phyloP scores from a whole-genome alignment of 2,113 vertebrate species.

The Dromas ardeola region DNA sequence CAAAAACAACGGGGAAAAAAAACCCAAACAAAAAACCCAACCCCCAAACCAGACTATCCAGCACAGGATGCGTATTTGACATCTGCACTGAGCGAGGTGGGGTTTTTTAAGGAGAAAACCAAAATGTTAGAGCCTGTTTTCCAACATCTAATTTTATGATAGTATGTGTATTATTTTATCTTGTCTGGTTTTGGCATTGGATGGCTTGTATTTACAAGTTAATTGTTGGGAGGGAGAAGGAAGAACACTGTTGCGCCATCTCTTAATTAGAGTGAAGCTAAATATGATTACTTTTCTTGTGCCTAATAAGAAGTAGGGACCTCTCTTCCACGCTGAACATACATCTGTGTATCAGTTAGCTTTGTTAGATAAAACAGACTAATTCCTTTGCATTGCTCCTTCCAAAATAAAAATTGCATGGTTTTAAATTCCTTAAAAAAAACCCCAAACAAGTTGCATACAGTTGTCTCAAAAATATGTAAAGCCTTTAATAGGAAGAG shows the following conservation, averaged over 20 bases:
- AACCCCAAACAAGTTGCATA: fast-evolving
- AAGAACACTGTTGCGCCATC: not conserved
- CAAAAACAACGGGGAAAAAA: not conserved
- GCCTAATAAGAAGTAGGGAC: not conserved
- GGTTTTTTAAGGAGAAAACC: not conserved
- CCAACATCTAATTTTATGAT: not conserved
- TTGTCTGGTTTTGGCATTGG: not conserved
- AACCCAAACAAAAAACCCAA: not conserved
- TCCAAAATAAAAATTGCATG: not conserved
- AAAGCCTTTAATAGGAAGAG: not conserved
- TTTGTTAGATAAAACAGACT: not conserved
- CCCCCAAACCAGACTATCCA: not conserved
- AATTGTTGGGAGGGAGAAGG: not conserved
- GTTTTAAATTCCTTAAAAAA: not conserved
- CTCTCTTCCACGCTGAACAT: not conserved
- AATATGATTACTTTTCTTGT: not conserved
- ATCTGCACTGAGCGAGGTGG: not conserved
- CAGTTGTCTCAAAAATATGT: not conserved
- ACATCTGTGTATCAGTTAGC: not conserved
- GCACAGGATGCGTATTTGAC: not conserved
- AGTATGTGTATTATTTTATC: not conserved
- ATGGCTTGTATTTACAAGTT: not conserved
- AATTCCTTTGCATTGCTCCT: not conserved
- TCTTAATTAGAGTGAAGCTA: not conserved
- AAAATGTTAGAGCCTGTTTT: not conserved